These are phyloP conservation scores for Patella ulyssiponensis DNA, from an alignment of 2,888 invertebrate genomes.

Conservation along the genomic window DNA sequence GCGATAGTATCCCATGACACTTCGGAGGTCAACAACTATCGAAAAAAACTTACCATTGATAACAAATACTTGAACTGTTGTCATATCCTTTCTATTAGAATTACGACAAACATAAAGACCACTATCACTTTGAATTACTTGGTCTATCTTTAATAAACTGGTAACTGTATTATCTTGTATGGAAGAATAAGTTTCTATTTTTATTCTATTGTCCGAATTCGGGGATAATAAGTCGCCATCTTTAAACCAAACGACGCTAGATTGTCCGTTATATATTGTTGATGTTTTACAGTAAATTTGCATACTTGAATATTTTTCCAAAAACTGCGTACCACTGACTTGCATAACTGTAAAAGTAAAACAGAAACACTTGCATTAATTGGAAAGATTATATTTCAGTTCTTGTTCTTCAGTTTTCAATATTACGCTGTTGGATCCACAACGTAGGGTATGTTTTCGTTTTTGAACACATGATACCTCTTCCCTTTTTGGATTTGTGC, in stretches of 20 bases:
- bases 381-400: no score
- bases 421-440: no score
- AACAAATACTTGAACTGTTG: conserved; percentile 26
- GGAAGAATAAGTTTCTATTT: neutral
- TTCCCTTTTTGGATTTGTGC: no score
- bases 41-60: conserved; percentile 22
- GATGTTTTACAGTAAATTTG: conserved; percentile 39
- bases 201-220: neutral
- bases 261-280: conserved; percentile 20
- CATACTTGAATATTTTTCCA: conserved; percentile 34
- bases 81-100: conserved; percentile 17
- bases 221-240: conserved; percentile 29
- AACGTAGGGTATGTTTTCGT: no score
- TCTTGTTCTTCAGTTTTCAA: no score
- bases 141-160: conserved; percentile 24
- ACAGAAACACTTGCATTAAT: neutral
- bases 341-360: conserved; percentile 34
- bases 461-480: no score
- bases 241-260: conserved; percentile 39
- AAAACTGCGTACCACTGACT: conserved; percentile 38
- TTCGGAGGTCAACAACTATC: no score
- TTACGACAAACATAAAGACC: conserved; percentile 25
- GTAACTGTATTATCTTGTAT: neutral
- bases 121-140: conserved; percentile 14
- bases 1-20: no score